phyloP scores from a whole-genome alignment of 2,888 invertebrate species.

The Timema cristinae region DNA sequence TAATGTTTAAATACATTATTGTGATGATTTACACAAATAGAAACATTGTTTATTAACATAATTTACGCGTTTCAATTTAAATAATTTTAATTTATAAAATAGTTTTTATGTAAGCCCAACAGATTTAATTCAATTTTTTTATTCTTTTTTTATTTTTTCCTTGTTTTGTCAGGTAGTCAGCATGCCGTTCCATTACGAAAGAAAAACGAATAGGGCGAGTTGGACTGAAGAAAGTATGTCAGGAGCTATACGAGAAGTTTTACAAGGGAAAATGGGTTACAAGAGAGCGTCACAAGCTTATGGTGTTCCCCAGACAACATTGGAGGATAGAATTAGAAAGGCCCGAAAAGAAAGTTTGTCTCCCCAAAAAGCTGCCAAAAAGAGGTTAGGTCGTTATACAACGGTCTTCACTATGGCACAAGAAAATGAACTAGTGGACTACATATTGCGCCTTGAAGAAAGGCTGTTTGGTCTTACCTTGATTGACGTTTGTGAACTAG shows the following conservation, averaged over 20 bases:
- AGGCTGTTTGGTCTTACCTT: slow-evolving; percentile 12
- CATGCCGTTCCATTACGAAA: background rate
- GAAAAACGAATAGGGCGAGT: slow-evolving; percentile 10
- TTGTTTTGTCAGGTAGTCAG: background rate
- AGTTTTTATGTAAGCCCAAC: too few relatives aligned
- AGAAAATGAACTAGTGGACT: slow-evolving; percentile 10
- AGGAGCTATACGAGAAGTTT: slow-evolving; percentile 6
- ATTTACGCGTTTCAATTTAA: too few relatives aligned
- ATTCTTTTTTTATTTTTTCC: background rate
- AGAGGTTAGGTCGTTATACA: slow-evolving; percentile 3
- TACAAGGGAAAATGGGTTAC: slow-evolving; percentile 11
- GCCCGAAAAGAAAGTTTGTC: slow-evolving; percentile 9
- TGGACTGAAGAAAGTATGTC: slow-evolving; percentile 12
- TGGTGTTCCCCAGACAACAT: slow-evolving; percentile 9
- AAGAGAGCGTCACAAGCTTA: slow-evolving; percentile 8
- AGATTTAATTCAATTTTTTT: background rate
- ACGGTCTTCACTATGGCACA: slow-evolving; percentile 10
- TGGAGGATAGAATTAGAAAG: background rate
- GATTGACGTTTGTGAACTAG: slow-evolving; percentile 4
- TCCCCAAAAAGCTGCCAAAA: slow-evolving; percentile 4
- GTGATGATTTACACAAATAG: too few relatives aligned
- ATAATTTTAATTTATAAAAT: too few relatives aligned
- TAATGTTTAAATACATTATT: too few relatives aligned
- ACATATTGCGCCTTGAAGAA: background rate
- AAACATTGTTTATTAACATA: too few relatives aligned